Base-by-base conservation (phyloP, 1,140 invertebrate species). In the Meteorus sp. region DNA sequence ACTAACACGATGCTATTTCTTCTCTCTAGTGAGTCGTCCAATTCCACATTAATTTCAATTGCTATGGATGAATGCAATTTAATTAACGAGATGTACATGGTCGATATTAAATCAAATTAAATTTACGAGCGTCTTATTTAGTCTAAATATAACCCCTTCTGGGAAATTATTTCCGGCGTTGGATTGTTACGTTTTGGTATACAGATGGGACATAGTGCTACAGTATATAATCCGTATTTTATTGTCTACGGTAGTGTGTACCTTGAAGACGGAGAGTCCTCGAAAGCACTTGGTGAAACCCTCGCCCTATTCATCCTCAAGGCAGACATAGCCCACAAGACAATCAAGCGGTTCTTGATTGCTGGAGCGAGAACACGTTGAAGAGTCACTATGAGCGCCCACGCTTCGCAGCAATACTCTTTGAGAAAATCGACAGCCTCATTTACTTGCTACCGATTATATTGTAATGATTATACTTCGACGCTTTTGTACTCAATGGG, bases 301-400 rank as follows among this genome's bases (percentile, higher is more conserved):
- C 25, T 31, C 22, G n/a, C n/a, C 41, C 29, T 8, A 25, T 41
- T 33, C 25, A 43, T 57, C 55, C 33, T 23, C 61, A 57, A 64
- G 55, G 60, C 67, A 68, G 63, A 68, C 67, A 66, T 62, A 61
- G 63, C 63, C 22, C 3, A 39, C 50, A 55, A 61, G 44, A 63
- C 62, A 60, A 66, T 68, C 64, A 64, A 66, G 63, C 56, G 60
- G 52, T 67, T 53, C 63, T 62, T 69, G 67, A 69, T 69, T 69
- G 64, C 48, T 59, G 59, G 58, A 61, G 55, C 43, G 54, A 48
- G 54, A 39, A 15, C 41, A 20, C 4, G 27, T 9, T n/a, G 41
- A 31, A 56, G 54, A 47, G 29, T 44, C 54, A 56, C 54, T 56
- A 56, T 29, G 54, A n/a, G 22, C 8, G 17, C 5, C 27, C 20